Evolutionary conservation across 2,888 invertebrate genomes (phyloP), one percentile per base, ranked within the genome.

Genomic region (Oxytorus armatus): DNA sequence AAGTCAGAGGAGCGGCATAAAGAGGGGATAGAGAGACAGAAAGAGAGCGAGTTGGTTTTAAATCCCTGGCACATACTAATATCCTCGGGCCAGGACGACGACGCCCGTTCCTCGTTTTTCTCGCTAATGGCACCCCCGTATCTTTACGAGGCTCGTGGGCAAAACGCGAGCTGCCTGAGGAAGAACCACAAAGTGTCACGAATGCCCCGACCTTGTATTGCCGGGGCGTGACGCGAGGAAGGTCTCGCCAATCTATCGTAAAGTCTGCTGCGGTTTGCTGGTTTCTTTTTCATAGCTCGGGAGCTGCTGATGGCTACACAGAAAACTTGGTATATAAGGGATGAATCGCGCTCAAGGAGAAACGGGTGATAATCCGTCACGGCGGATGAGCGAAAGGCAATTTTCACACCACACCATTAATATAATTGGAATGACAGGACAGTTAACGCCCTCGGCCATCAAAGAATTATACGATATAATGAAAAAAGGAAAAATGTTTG

Each of bases 81-180:
- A 73, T 80, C 73, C 16, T 68, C 61, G 63, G 73, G 73, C 55
- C 68, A 63, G 79, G 73, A 73, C 70, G 39, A 72, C 72, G 79
- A 77, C 77, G 77, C 77, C 68, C 53, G 68, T 72, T 77, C 11
- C 77, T 69, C 47, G 72, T 80, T 80, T 73, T 51, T 73, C 68
- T 68, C 69, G 55, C 73, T 80, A 80, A 80, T 80, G 77, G 80
- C 73, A 80, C 77, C 57, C 80, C 73, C 73, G 73, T 77, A 80
- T 80, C 68, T 73, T 63, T 36, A 42, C 77, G 73, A 73, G 47
- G 44, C 68, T 69, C 68, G 33, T 68, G 77, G 68, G 61, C 49
- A 49, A 61, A 73, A 33, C 25, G 63, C 47, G 44, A 16, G 33
- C 57, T 65, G 66, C 25, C 63, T 23, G 39, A 51, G 69, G 55